Evolutionary conservation across 2,113 vertebrate species (phyloP).

Genomic region (Hylia prasina): DNA sequence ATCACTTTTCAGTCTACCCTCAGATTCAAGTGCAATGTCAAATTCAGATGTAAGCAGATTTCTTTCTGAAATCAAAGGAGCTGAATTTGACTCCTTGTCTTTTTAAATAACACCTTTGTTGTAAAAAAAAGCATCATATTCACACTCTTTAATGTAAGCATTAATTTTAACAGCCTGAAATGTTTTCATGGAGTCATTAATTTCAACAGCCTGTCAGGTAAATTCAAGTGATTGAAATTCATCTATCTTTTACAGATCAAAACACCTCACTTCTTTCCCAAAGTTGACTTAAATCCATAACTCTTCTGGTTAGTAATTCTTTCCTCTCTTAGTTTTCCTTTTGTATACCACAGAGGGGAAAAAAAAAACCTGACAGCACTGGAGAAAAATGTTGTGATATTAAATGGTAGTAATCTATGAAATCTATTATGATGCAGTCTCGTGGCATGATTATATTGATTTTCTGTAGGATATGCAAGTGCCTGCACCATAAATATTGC

Average conservation of each 20-base stretch:
- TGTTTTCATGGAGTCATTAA: background rate
- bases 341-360: fast-evolving
- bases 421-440: background rate
- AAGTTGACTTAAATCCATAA: background rate
- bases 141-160: background rate
- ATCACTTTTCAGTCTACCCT: background rate
- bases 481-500: background rate
- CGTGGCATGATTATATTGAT: background rate
- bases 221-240: background rate
- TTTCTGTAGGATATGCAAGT: background rate
- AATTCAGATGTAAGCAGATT: background rate
- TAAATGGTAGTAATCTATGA: background rate
- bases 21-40: background rate
- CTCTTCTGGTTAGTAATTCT: background rate
- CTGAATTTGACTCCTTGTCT: background rate
- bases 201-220: background rate
- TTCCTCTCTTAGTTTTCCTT: background rate
- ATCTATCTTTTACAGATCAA: background rate
- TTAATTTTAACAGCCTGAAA: background rate
- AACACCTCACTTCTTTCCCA: background rate
- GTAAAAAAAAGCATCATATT: background rate
- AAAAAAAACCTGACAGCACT: background rate
- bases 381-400: background rate
- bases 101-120: background rate
- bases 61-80: background rate